Evolutionary conservation across 1,140 invertebrate genomes (phyloP).

Genomic region (Rhopalosiphum maidis): DNA sequence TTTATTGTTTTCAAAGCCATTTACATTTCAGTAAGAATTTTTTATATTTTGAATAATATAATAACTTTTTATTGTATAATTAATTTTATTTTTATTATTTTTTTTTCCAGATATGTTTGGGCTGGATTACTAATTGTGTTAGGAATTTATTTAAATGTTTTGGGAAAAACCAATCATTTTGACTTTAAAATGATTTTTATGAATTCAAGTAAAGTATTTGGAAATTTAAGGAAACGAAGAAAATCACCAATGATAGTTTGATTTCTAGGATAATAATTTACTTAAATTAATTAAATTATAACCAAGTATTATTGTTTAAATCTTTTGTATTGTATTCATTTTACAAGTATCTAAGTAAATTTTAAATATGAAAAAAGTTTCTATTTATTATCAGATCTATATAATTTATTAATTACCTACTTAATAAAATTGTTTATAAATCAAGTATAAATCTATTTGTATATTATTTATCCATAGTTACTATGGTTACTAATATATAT

Average conservation of each 20-base stretch:
- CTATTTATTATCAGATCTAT: background rate
- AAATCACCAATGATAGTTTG: slow-evolving; percentile 44
- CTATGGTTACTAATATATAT: no score
- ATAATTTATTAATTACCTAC: background rate
- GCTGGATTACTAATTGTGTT: slow-evolving; percentile 84
- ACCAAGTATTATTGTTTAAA: background rate
- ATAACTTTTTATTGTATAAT: background rate
- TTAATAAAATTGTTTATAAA: background rate
- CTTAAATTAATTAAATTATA: background rate
- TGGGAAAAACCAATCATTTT: slow-evolving; percentile 71
- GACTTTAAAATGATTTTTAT: background rate
- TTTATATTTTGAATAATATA: background rate
- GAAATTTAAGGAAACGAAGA: slow-evolving; percentile 28
- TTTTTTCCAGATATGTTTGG: slow-evolving; percentile 82
- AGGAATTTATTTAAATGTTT: slow-evolving; percentile 91
- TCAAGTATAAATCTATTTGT: background rate
- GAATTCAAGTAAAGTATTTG: background rate
- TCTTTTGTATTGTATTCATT: background rate
- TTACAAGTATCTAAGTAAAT: background rate
- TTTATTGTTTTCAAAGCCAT: slow-evolving; percentile 92
- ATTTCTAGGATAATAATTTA: background rate
- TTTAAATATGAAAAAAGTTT: background rate
- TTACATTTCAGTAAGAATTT: slow-evolving; percentile 84
- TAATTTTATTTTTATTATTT: slow-evolving; percentile 58
- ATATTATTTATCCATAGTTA: no score